A percentile compares a stretch with the other conserved stretches of the same genome.
Conservation (phyloP, 2,888 invertebrate genomes). For the Malthinus seriepunctatus region DNA sequence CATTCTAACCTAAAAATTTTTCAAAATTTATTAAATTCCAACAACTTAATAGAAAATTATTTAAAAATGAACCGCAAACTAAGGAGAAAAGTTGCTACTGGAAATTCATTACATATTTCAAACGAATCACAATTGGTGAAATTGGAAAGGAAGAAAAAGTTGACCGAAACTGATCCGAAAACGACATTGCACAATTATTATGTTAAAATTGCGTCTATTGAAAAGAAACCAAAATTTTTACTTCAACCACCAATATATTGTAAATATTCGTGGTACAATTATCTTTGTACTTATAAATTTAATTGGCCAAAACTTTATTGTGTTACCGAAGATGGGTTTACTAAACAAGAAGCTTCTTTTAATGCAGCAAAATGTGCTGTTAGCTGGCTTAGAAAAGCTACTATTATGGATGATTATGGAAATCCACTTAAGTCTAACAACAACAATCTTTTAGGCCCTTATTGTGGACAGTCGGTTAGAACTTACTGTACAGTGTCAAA, state of each 20-base stretch:
- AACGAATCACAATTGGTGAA: too few relatives aligned
- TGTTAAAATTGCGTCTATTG: not conserved
- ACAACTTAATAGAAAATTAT: too few relatives aligned
- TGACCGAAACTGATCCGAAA: not conserved
- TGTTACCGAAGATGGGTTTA: not conserved
- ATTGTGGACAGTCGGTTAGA: not conserved
- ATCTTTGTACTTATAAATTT: slow-evolving; percentile 7
- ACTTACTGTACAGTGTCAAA: not conserved
- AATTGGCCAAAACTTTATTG: slow-evolving; percentile 2
- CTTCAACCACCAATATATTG: not conserved
- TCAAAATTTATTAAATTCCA: too few relatives aligned
- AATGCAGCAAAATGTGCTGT: not conserved
- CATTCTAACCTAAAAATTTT: too few relatives aligned
- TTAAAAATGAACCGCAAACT: too few relatives aligned
- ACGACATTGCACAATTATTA: not conserved
- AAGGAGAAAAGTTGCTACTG: too few relatives aligned
- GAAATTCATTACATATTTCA: too few relatives aligned
- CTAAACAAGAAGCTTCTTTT: slow-evolving; percentile 1
- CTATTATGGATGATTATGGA: not conserved
- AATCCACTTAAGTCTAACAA: not conserved
- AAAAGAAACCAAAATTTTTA: not conserved
- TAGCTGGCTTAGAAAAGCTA: not conserved
- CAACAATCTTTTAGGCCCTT: not conserved
- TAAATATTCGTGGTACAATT: not conserved
- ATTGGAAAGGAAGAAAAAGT: too few relatives aligned